Base-by-base conservation (phyloP, 2,113 vertebrate genomes). In the Sinocyclocheilus maitianheensis region DNA sequence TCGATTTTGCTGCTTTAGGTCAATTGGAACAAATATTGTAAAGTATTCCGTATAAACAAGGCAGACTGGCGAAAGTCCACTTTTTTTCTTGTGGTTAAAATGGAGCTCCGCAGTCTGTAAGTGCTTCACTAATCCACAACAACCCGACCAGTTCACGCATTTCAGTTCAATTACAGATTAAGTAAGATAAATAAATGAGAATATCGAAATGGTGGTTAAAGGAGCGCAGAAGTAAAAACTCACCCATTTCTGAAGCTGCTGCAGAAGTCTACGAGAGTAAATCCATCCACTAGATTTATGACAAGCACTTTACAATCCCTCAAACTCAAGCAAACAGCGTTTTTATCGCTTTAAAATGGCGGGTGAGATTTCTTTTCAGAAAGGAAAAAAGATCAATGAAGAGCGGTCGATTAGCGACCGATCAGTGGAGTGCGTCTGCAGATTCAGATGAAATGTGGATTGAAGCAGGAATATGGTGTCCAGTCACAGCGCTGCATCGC, bases 191-290 rank as follows among this genome's bases (percentile, higher is more conserved):
- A 24, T n/a, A 60, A 40, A 80, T 24, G 18, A 6, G 3, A 43
- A 9, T 43, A 2, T 43, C 12, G 6, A 53, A 53, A 18, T 18
- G 2, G 67, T 20, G n/a, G 24, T 20, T 60, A 20, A 58, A 24
- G 6, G 37, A 46, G 43, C 26, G 16, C 12, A 24, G 6, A 9
- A 14, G 69, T 60, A 65, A 77, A 95, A 77, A 95, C 95, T 96
- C 93, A 96, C 95, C 94, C 95, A 96, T 96, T 92, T 95, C 92
- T 91, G 90, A 94, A 92, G 92, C 92, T 93, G 92, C 91, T 91
- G 74, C 85, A 93, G 90, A 93, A 93, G 65, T 71, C 81, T 71
- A 71, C 43, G 5, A 53, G 65, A 94, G 93, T 93, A 93, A 94
- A 95, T 94, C 95, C 94, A 94, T 94, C 93, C 92, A 89, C 93